Evolutionary conservation across 2,888 invertebrate genomes (phyloP).

Genomic region (Cheilosia impressa): DNA sequence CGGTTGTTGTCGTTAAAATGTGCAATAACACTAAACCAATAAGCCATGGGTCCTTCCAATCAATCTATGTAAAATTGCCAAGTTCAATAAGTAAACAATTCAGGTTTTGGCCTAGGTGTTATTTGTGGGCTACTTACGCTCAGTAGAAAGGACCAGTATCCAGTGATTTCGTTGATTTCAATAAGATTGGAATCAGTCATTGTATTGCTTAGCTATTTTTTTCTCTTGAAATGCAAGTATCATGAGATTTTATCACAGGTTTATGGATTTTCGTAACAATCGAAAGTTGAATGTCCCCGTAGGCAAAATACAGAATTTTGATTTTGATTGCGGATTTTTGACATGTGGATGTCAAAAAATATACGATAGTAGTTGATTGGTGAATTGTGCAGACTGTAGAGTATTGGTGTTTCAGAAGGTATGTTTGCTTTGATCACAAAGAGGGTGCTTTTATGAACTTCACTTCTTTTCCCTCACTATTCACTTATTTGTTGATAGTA

Average conservation of each 20-base stretch:
- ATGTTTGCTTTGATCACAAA: background rate
- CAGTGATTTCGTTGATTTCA: conserved; percentile 89
- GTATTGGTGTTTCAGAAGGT: background rate
- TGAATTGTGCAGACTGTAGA: conserved; percentile 17
- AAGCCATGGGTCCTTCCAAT: conserved; percentile 95
- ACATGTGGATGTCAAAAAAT: conserved; percentile 12
- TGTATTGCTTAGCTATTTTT: background rate
- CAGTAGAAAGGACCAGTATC: conserved; percentile 90
- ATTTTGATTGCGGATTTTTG: conserved; percentile 14
- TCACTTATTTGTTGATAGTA: too few relatives aligned
- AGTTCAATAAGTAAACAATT: conserved; percentile 44
- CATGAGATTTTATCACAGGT: background rate
- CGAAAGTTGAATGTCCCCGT: conserved; percentile 4
- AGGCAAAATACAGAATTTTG: conserved; percentile 18
- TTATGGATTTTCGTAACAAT: background rate
- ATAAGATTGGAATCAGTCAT: conserved; percentile 87
- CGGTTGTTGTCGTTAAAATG: conserved; percentile 90
- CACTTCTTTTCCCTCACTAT: too few relatives aligned
- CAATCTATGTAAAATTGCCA: conserved; percentile 86
- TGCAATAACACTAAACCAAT: conserved; percentile 91
- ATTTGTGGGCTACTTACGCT: conserved; percentile 86
- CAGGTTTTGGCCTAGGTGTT: conserved; percentile 2
- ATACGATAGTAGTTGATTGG: background rate
- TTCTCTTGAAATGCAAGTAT: background rate
- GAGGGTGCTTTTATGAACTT: too few relatives aligned